Base-by-base conservation (phyloP, 2,797 vertebrate genomes). In the Gambelia wislizenii region DNA sequence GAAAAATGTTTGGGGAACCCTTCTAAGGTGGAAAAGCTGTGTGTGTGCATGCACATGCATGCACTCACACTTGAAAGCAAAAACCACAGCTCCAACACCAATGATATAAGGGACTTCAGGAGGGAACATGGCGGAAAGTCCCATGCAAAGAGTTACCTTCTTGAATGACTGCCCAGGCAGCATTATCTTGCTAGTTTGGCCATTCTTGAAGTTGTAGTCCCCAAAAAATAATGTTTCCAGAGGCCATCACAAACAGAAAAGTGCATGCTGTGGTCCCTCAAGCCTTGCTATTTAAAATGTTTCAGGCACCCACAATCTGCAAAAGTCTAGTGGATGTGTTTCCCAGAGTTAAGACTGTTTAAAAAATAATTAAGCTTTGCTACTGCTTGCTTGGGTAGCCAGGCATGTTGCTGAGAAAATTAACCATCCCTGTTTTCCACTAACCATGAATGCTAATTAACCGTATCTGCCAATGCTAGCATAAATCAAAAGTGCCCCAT, bases 401-500 rank as follows among this genome's bases (percentile, higher is more conserved):
- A 83, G 10, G 82, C 82, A 47, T 47, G 44, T 83, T 91, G 84
- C 91, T 93, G 81, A 77, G 85, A 88, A 85, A 91, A 87, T 69
- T 56, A 90, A 79, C 89, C 87, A 5, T 72, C 84, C 77, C 86
- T 87, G 87, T 74, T 83, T 89, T 94, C 79, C 89, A 56, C 89
- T 82, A 90, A 92, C 25, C 78, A 82, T 84, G 93, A 94, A 95
- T 83, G 87, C 85, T 93, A 96, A 97, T 96, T 96, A 97, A 94
- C 90, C 88, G 47, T 91, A 90, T 93, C 36, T 83, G 89, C 95
- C 91, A 92, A 87, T 67, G 88, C 59, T 80, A 92, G 90, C 87
- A 92, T 97, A 96, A 96, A 97, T 97, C 95, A 97, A 89, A 94
- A 80, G 3, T 89, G 92, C 87, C 93, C 89, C 89, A 85, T 91